Base-by-base conservation (phyloP, 2,888 invertebrate genomes). In the Sialis lutaria region DNA sequence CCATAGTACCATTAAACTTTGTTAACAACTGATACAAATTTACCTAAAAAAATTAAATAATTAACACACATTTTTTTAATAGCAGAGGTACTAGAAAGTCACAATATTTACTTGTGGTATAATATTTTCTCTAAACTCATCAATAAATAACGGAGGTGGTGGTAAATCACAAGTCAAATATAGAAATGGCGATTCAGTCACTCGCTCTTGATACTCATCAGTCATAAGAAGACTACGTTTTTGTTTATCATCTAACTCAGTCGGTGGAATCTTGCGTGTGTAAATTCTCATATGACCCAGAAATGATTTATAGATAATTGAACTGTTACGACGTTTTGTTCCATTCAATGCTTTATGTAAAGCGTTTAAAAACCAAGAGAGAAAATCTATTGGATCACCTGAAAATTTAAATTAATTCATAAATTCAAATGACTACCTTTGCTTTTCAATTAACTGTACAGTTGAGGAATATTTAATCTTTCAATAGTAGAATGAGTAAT, bases 301-400 rank as follows among this genome's bases (percentile, higher is more conserved):
- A 64, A 99, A 98, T 6, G 92, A 88, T 65, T 89, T 87, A 63
- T 93, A 90, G 50, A 99, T 85, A 47, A 98, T 91, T 34, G 91
- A 91, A 45, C 91, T 92, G 53, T 83, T 78, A 2, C 75, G 72
- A 56, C 84, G 85, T 61, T 92, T 91, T 1, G 82, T 89, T 22
- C 96, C 96, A 64, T 92, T 93, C 48, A 99, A 69, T 1, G 96
- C 92, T 54, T 86, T 73, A 62, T 99, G 98, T 33, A 98, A 69
- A 0, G 95, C 89, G 64, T 98, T 98, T 41, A 99, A 69, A 61
- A 99, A 90, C 97, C 98, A 99, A 0, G 93, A 95, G 48, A 99
- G 69, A 62, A 98, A 98, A 60, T 96, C 93, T 49, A 97, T 86
- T 0, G 97, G 93, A 70, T 99, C 97, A 56, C 96, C 89, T 88